Evolutionary conservation across 30 jellyfish, hydroid and myxozoan genomes (phyloP).

Genomic region (Cassiopea andromeda): DNA sequence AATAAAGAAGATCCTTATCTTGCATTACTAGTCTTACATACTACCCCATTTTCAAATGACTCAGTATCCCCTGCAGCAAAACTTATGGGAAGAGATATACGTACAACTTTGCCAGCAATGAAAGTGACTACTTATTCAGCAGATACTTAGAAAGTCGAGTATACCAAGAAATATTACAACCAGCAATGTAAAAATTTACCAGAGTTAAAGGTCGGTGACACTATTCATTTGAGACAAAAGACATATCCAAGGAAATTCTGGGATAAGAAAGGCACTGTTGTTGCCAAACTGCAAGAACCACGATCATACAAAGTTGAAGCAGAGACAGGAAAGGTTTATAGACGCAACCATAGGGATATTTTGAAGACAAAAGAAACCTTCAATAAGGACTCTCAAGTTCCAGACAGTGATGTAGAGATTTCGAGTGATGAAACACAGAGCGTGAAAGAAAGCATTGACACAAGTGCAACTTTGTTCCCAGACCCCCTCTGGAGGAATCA

Average conservation of each 20-base stretch:
- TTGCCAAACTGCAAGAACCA: too few relatives aligned
- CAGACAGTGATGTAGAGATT: too few relatives aligned
- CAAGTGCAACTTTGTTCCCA: conserved; percentile 22
- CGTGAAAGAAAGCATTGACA: conserved; percentile 18
- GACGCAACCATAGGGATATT: conserved; percentile 39
- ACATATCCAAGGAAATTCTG: neutral
- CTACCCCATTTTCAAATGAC: conserved; percentile 16
- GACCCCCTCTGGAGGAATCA: conserved; percentile 56
- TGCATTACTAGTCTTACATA: conserved; percentile 42
- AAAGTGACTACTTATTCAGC: too few relatives aligned
- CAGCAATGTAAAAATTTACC: too few relatives aligned
- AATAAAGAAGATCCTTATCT: conserved; percentile 31
- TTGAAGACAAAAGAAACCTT: conserved; percentile 32
- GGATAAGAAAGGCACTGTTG: too few relatives aligned
- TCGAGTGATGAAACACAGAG: neutral
- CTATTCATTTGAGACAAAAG: conserved; percentile 36
- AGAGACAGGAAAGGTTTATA: neutral
- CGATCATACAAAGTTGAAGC: too few relatives aligned
- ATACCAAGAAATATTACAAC: too few relatives aligned
- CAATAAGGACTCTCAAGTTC: neutral
- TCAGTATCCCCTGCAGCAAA: conserved; percentile 8
- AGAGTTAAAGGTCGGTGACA: conserved; percentile 31
- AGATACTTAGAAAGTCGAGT: too few relatives aligned
- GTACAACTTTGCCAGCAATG: too few relatives aligned
- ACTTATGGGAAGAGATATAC: too few relatives aligned